These are phyloP conservation scores for Epistrophe grossulariae DNA, from an alignment of 2,888 invertebrate genomes.

Conservation along the genomic window DNA sequence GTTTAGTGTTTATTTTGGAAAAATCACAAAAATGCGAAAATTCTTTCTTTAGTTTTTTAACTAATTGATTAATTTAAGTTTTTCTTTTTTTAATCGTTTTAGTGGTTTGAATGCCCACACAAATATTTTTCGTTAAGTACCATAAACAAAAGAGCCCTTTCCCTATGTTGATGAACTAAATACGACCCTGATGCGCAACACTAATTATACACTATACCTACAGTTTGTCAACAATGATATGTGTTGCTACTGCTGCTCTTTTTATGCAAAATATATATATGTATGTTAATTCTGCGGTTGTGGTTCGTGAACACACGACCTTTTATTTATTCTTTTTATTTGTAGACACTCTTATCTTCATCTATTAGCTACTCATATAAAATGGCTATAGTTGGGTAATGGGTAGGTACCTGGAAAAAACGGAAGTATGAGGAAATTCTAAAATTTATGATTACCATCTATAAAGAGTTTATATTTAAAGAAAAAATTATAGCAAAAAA, in stretches of 20 bases:
- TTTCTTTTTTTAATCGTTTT: too few species aligned
- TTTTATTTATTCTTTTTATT: slow-evolving; percentile 22
- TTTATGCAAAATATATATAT: slow-evolving; percentile 47
- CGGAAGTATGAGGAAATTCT: slow-evolving; percentile 26
- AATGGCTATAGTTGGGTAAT: too few species aligned
- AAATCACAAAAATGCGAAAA: too few species aligned
- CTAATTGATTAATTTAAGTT: too few species aligned
- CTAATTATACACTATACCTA: slow-evolving; percentile 16
- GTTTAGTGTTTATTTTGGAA: too few species aligned
- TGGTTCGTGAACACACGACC: slow-evolving; percentile 39
- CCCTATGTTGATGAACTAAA: neutral
- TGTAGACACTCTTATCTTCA: slow-evolving; percentile 29
- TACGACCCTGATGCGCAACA: neutral
- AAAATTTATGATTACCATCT: slow-evolving; percentile 24
- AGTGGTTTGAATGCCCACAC: too few species aligned
- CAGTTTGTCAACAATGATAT: slow-evolving; percentile 25
- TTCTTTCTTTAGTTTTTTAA: too few species aligned
- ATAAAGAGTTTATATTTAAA: slow-evolving; percentile 21
- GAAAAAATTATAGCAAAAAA: neutral
- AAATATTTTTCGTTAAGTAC: too few species aligned
- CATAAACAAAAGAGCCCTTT: too few species aligned
- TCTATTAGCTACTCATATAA: neutral
- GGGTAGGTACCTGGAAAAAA: neutral
- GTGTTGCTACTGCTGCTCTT: slow-evolving; percentile 4
- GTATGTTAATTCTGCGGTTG: slow-evolving; percentile 13